These are phyloP conservation scores for Gallinago solitaria DNA, from an alignment of 2,797 vertebrate genomes.

Conservation along the genomic window DNA sequence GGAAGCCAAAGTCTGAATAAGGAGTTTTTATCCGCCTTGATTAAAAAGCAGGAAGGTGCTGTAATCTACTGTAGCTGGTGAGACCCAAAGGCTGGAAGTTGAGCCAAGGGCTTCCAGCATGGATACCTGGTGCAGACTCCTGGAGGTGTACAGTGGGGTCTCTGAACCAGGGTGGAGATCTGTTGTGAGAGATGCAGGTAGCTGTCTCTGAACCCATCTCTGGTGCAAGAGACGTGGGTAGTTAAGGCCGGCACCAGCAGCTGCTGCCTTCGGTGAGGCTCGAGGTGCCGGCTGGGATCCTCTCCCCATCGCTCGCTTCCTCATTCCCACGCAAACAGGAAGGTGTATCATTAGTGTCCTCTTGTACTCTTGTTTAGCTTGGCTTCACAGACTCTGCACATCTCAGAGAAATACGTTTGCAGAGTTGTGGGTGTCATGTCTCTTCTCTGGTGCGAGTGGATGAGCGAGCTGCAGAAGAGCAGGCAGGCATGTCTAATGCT, in stretches of 20 bases:
- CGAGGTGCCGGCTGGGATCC: background rate
- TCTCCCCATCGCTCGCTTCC: background rate
- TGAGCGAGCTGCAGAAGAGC: background rate
- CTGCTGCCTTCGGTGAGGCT: background rate
- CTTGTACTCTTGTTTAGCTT: background rate
- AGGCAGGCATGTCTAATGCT: background rate
- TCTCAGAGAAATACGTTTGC: background rate
- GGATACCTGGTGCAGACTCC: background rate
- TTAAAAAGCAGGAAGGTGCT: background rate
- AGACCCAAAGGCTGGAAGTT: background rate
- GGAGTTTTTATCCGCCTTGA: background rate
- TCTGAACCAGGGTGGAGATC: background rate
- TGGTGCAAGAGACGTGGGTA: background rate
- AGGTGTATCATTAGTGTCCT: background rate
- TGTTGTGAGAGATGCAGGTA: background rate
- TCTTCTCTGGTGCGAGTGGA: background rate
- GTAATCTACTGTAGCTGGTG: background rate
- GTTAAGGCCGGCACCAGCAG: background rate
- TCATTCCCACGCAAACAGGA: fast-evolving
- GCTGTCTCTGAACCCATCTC: background rate
- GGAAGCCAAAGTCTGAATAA: background rate
- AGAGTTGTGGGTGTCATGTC: background rate
- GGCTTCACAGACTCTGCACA: background rate
- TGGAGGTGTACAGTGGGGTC: background rate
- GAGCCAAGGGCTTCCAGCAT: background rate